Base-by-base conservation (phyloP, 2,797 vertebrate species). In the Enteromius trimaculatus region DNA sequence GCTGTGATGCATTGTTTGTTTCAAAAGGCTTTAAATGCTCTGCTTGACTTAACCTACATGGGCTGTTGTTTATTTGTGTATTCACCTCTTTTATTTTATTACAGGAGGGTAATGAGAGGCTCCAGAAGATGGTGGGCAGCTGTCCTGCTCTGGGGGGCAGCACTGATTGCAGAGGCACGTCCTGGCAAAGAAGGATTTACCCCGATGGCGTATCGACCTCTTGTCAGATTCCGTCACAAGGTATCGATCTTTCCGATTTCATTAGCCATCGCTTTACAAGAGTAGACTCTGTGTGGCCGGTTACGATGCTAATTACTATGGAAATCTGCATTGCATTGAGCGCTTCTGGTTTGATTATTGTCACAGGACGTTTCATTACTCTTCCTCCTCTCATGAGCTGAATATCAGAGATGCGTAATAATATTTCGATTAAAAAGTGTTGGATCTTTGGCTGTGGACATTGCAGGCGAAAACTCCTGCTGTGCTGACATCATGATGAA, bases 221-320 rank as follows among this genome's bases (percentile, higher is more conserved):
- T 96, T 72, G 87, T 96, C 88, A 94, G 96, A 91, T 94, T 99
- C 90, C 94, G 97, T 79, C 97, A 99, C 91, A 98, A 99, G 97
- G 97, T 99, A 98, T 90, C 77, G 91, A 92, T 91, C 77, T 68
- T 86, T 91, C 74, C 83, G 77, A 84, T 89, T 90, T 70, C 84
- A 88, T 87, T 93, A 89, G 80, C 84, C 80, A 42, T 53, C 87
- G 84, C 9, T 23, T 89, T 89, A 90, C 87, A 85, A 91, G 76
- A 86, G 62, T 65, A 34, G 78, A 83, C 37, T 86, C 17, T 80
- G 53, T 86, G 88, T 88, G 81, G 81, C 82, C 86, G 77, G 90
- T 88, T 91, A 90, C 87, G 85, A 91, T 87, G 87, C 84, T 90
- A 90, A 92, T 90, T 93, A 88, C 85, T 79, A 49, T 16, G 58